Base-by-base conservation (phyloP, 2,797 vertebrate species). In the Brachyalestes nurse region DNA sequence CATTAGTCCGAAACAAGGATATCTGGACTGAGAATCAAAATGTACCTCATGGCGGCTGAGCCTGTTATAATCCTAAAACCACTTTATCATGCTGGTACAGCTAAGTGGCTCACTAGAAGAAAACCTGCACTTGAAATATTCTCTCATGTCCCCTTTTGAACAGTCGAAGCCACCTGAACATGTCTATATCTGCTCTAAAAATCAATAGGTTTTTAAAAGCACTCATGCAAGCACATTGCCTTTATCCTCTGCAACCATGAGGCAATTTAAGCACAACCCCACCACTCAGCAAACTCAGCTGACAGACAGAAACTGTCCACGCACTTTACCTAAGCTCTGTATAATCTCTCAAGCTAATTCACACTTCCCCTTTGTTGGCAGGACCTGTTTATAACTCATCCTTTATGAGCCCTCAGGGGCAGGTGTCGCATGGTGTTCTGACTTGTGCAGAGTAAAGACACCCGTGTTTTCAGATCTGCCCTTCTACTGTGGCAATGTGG, bases 341-440 rank as follows among this genome's bases (percentile, higher is more conserved):
- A 62, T 51, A 73, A 57, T 13, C 77, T 79, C 79, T 83, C n/a
- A 74, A 57, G 28, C 75, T 0, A 57, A 58, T 73, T n/a, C 69
- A 53, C 38, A 86, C 84, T 91, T 90, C 88, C 89, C 81, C 84
- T 87, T 87, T 72, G 62, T 61, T 78, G 64, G 65, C 60, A 57
- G 19, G 28, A 25, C 86, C 16, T 40, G 38, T 80, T 80, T 75
- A 86, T 84, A 69, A 75, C 76, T 62, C 47, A 25, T 21, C 13
- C 71, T 92, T 92, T 91, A 92, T 89, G 85, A 84, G 62, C 73
- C 88, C 79, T 87, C 78, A 85, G 72, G 75, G 77, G 49, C 66
- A 86, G 80, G 40, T 82, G 61, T 75, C 82, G 49, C 60, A 40
- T 57, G 14, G 40, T 58, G 75, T 58, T 69, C 53, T 40, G 72